Conservation (phyloP, 2,113 vertebrate genomes). For the Oryzias javanicus region DNA sequence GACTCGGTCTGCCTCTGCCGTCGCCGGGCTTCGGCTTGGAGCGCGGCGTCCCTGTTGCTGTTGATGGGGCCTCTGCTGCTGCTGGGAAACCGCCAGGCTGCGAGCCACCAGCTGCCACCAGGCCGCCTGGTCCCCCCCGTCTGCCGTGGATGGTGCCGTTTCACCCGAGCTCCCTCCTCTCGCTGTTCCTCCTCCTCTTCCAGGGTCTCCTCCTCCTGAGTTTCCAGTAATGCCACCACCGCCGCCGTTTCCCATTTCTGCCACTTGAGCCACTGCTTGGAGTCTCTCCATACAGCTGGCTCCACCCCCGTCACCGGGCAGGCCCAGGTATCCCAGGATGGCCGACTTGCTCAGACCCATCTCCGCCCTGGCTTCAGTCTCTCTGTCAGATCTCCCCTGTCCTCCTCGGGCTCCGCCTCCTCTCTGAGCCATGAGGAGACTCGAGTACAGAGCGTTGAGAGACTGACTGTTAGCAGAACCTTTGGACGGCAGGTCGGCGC, state of each 20-base stretch:
- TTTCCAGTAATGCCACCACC: conserved; percentile 12
- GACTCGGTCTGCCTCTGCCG: conserved; percentile 72
- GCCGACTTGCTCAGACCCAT: conserved; percentile 75
- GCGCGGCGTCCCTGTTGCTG: conserved; percentile 62
- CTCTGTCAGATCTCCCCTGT: conserved; percentile 53
- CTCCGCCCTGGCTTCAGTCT: conserved; percentile 36
- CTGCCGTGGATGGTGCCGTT: conserved; percentile 27
- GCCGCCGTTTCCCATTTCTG: conserved; percentile 75
- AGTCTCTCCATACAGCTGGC: conserved; percentile 86
- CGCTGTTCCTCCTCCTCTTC: conserved; percentile 44
- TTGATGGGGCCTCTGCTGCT: conserved; percentile 68
- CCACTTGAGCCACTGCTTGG: conserved; percentile 82
- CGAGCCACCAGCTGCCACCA: conserved; percentile 81
- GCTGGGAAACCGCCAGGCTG: conserved; percentile 76
- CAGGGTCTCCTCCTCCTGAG: conserved; percentile 41
- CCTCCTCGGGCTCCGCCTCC: conserved; percentile 62
- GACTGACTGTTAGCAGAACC: conserved; percentile 68
- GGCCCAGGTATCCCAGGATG: conserved; percentile 82
- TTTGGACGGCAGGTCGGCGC: conserved; percentile 61
- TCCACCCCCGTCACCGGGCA: conserved; percentile 79
- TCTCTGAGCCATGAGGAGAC: conserved; percentile 80
- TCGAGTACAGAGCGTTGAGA: conserved; percentile 85
- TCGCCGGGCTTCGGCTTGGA: conserved; percentile 54
- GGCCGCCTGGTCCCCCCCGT: conserved; percentile 69
- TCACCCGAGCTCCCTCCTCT: conserved; percentile 44